A percentile compares a stretch with the other conserved stretches of the same genome.
Conservation (phyloP, 2,888 invertebrate species). For the Vannuccia rotundouncinata region DNA sequence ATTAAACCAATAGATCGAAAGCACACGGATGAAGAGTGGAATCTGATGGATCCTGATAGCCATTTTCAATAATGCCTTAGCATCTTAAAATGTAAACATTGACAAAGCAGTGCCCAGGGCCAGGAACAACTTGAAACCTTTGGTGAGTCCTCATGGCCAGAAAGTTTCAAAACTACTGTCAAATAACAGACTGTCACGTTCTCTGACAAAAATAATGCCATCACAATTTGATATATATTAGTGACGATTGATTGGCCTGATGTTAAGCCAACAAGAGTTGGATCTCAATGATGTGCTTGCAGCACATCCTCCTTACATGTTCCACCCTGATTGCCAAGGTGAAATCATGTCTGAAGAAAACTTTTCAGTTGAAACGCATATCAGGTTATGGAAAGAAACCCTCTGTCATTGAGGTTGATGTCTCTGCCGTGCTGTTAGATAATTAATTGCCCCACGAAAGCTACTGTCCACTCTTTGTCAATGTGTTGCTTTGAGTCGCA, state of each 20-base stretch:
- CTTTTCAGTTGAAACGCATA: conserved; percentile 22
- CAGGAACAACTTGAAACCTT: conserved; percentile 11
- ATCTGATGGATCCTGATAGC: conserved; percentile 33
- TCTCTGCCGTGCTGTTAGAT: too few species aligned
- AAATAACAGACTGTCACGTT: conserved; percentile 25
- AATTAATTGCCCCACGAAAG: too few species aligned
- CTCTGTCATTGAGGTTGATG: too few species aligned
- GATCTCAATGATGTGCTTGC: conserved; percentile 38
- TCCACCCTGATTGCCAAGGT: conserved; percentile 34
- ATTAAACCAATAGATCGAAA: too few species aligned
- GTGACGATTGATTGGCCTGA: conserved; percentile 37
- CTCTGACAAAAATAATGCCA: conserved; percentile 32
- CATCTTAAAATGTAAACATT: conserved; percentile 30
- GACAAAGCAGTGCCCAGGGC: conserved; percentile 19
- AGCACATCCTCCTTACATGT: conserved; percentile 38
- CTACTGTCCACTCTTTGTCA: too few species aligned
- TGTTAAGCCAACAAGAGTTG: conserved; percentile 22
- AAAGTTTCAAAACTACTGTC: conserved; percentile 8
- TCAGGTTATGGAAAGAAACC: too few species aligned
- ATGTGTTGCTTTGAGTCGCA: too few species aligned
- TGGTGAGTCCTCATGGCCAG: conserved; percentile 8
- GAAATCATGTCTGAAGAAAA: conserved; percentile 31
- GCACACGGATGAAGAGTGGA: neutral
- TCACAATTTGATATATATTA: conserved; percentile 18
- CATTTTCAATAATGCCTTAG: conserved; percentile 37